Base-by-base conservation (phyloP, 2,888 invertebrate species). In the Hemicrepidius hirtus region DNA sequence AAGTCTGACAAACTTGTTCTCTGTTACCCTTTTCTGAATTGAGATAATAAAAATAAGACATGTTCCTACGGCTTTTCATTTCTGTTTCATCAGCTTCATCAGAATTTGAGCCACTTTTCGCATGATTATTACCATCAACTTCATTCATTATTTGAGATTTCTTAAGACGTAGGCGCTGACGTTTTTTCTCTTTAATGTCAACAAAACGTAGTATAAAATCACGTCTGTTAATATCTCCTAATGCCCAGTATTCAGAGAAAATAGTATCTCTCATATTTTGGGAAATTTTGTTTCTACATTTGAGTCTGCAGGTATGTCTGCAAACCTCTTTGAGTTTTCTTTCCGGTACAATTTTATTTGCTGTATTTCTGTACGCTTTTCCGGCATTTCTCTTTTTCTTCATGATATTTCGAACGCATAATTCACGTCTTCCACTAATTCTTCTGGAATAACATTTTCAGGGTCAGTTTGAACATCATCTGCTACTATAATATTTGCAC, bases 1-100 rank as follows among this genome's bases (percentile, higher is more conserved):
- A 63, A 12, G 46, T 63, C 16, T 63, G 63, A 46, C 63, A 63
- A 28, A 63, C 63, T 6, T 63, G 28, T 63, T 63, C 63, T 49
- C 24, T 44, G 5, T 12, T 16, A 16, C 18, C 18, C 12, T 46
- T 28, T 13, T 44, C 63, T 28, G 46, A 28, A 46, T 32, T 28
- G 12, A 63, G 16, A 16, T 63, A 28, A 21, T 63, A 63, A 16
- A 44, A 63, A 24, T 63, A 46, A 1, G 24, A 6, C 63, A 46
- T 44, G 28, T 28, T 24, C 32, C 44, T 40, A 6, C 63, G 28
- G 16, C 24, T 63, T n/a, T 63, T 32, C 37, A 7, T 40, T 3
- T 18, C 37, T n/a, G n/a, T n/a, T 20, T 44, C 16, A 44, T 44
- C 5, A n/a, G 12, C 44, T 44, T 44, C 44, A 44, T 44, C 44